These are phyloP conservation scores for Crossocerus cetratus DNA, from an alignment of 2,888 invertebrate species.

Conservation along the genomic window DNA sequence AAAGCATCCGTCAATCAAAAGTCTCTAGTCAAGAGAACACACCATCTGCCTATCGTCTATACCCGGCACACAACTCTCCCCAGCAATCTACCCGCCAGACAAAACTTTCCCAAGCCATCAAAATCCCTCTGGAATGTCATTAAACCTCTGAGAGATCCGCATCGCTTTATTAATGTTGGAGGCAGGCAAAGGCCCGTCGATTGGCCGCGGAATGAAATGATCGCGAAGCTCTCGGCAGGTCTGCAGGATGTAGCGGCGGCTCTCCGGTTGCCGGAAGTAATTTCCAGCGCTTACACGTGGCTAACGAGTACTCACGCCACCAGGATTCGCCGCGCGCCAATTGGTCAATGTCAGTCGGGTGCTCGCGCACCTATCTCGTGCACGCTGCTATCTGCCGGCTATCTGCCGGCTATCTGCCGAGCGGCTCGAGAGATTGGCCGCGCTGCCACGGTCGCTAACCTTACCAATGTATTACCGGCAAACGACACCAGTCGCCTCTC, in stretches of 20 bases:
- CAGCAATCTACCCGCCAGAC: too few species aligned
- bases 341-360: constrained; percentile 65
- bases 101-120: too few species aligned
- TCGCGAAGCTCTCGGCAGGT: constrained; percentile 38
- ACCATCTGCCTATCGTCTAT: too few species aligned
- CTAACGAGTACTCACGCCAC: constrained; percentile 50
- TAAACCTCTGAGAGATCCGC: too few species aligned
- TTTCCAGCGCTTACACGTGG: constrained; percentile 54
- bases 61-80: too few species aligned
- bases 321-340: constrained; percentile 50
- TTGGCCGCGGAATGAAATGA: constrained; percentile 30
- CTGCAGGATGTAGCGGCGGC: constrained; percentile 53
- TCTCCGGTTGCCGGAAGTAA: constrained; percentile 61
- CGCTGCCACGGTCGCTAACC: constrained; percentile 38
- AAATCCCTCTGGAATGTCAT: too few species aligned
- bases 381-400: too few species aligned
- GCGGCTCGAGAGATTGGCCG: background rate
- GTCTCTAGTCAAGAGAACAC: too few species aligned
- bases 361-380: constrained; percentile 45
- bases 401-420: too few species aligned
- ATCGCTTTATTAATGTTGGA: too few species aligned
- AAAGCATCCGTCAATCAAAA: too few species aligned
- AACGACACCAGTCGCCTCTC: too few species aligned
- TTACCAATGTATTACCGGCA: background rate
- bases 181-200: constrained; percentile 4